Conservation (phyloP, 2,113 vertebrate genomes). For the Lepus timidus region DNA sequence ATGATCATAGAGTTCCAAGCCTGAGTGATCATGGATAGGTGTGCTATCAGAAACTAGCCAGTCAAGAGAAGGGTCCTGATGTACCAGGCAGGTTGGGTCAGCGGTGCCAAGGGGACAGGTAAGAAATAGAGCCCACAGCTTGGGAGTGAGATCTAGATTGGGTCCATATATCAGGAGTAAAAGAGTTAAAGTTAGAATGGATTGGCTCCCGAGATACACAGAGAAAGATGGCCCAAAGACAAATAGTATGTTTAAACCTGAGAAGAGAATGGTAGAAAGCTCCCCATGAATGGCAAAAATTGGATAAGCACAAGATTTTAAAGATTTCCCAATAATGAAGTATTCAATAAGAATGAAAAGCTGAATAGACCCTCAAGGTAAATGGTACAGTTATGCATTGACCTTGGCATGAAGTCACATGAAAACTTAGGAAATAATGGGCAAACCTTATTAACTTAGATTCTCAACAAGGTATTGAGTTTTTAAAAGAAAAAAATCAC, state of each 20-base stretch:
- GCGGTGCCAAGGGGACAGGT: fast-evolving
- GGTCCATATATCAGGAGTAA: not conserved
- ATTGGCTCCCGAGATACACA: not conserved
- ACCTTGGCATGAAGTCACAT: constrained; percentile 78
- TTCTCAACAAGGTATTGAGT: not conserved
- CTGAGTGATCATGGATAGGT: not conserved
- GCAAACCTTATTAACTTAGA: constrained; percentile 63
- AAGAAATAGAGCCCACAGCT: not conserved
- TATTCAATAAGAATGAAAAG: constrained; percentile 62
- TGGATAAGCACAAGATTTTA: constrained; percentile 62
- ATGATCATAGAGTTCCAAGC: not conserved
- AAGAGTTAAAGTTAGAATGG: not conserved
- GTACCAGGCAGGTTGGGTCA: not conserved
- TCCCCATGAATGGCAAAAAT: constrained; percentile 73
- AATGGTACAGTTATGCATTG: constrained; percentile 70
- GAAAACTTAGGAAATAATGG: constrained; percentile 77
- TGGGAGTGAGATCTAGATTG: not conserved
- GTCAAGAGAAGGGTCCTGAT: not conserved
- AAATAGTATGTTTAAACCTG: not conserved
- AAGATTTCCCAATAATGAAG: constrained; percentile 77
- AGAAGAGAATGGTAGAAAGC: not conserved
- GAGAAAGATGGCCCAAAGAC: constrained; percentile 28
- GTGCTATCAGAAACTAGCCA: not conserved
- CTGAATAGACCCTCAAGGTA: constrained; percentile 72
- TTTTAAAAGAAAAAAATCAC: not conserved